phyloP scores from a whole-genome alignment of 2,888 invertebrate genomes.

The Lycia hirtaria region DNA sequence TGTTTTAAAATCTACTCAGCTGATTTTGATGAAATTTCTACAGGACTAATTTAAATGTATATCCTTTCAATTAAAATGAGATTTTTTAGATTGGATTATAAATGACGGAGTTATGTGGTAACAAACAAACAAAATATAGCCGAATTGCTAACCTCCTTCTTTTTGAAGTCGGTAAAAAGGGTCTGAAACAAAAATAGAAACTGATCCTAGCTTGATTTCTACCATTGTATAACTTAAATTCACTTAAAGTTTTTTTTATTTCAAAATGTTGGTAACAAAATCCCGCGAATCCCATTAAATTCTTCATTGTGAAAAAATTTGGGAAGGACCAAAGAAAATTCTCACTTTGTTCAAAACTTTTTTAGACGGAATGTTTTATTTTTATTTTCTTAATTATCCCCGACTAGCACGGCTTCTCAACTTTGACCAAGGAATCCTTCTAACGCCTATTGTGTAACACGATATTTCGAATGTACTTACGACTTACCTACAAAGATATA shows the following conservation, averaged over 20 bases:
- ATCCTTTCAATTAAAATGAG: no score
- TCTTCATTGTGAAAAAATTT: not conserved
- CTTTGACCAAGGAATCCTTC: constrained; percentile 78
- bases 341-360: not conserved
- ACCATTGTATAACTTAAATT: no score
- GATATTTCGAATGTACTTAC: constrained; percentile 59
- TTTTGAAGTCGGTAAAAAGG: no score
- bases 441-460: constrained; percentile 71
- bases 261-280: constrained; percentile 24
- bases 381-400: constrained; percentile 66
- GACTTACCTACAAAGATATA: constrained; percentile 40
- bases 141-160: no score
- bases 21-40: no score
- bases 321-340: constrained; percentile 19
- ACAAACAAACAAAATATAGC: no score
- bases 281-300: constrained; percentile 25
- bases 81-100: no score
- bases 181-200: no score
- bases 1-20: no score
- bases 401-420: constrained; percentile 74
- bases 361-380: constrained; percentile 36
- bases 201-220: no score
- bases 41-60: no score
- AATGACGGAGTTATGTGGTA: no score
- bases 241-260: not conserved